Conservation (phyloP, 2,888 invertebrate genomes). For the Zygaena filipendulae region DNA sequence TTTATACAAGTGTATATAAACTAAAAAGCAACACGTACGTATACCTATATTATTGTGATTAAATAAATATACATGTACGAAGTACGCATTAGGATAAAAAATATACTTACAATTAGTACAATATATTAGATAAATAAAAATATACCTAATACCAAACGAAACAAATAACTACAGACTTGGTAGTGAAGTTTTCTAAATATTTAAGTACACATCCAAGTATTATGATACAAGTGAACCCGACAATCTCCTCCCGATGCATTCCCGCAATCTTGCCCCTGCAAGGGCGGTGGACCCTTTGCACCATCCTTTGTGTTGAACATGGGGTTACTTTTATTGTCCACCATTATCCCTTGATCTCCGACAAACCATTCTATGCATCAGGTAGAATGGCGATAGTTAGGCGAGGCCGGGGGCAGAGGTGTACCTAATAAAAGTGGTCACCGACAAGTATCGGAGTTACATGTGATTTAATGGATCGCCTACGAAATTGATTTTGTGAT, state of each 20-base stretch:
- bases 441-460: slow-evolving; percentile 44
- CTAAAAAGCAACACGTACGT: not conserved
- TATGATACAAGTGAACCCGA: slow-evolving; percentile 45
- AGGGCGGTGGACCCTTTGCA: slow-evolving; percentile 41
- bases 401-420: slow-evolving; percentile 22
- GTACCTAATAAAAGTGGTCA: slow-evolving; percentile 24
- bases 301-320: slow-evolving; percentile 53
- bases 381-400: no score
- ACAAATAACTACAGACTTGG: no score
- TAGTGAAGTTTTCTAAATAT: no score
- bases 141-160: no score
- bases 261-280: slow-evolving; percentile 28
- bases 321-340: slow-evolving; percentile 54
- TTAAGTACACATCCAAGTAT: no score
- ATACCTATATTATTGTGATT: not conserved
- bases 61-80: not conserved
- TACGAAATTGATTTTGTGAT: slow-evolving; percentile 62
- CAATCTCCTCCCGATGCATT: no score
- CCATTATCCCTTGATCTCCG: slow-evolving; percentile 31
- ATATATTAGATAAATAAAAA: no score
- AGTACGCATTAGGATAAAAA: no score
- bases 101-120: no score
- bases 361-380: slow-evolving; percentile 34
- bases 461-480: slow-evolving; percentile 59
- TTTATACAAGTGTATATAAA: not conserved